Evolutionary conservation across 2,888 invertebrate genomes (phyloP).

Genomic region (Galeruca laticollis): DNA sequence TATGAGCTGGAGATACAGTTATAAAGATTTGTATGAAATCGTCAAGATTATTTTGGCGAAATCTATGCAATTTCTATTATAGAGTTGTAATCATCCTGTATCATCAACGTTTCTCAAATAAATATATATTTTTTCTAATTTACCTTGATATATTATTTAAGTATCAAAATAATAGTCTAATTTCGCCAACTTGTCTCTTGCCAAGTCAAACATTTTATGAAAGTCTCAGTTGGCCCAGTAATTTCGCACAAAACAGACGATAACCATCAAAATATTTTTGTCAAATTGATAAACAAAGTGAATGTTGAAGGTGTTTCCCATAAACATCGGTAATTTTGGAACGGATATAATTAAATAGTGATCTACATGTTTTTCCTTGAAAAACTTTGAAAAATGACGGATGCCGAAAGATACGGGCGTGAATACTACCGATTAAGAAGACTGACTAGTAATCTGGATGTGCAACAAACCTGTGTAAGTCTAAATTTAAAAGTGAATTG

Average conservation of each 20-base stretch:
- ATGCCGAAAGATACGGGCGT: conserved; percentile 70
- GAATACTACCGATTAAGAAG: conserved; percentile 78
- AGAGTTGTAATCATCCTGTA: conserved; percentile 38
- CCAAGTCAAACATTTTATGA: conserved; percentile 57
- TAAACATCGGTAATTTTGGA: conserved; percentile 33
- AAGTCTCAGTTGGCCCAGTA: conserved; percentile 54
- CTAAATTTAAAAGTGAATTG: conserved; percentile 16
- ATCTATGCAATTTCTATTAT: no score
- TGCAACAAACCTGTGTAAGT: conserved; percentile 78
- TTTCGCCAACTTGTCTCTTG: conserved; percentile 51
- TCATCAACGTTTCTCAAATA: background rate
- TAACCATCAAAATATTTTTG: conserved; percentile 33
- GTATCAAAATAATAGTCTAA: conserved; percentile 47
- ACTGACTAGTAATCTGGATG: conserved; percentile 76
- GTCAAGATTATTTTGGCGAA: no score
- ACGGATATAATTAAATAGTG: background rate
- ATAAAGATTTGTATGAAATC: no score
- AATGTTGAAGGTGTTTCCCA: conserved; percentile 32
- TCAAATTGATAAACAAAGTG: conserved; percentile 37
- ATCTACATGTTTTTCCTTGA: conserved; percentile 23
- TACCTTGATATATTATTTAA: conserved; percentile 41
- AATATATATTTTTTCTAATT: conserved; percentile 28
- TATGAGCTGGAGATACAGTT: no score
- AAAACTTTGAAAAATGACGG: conserved; percentile 47
- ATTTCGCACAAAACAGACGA: conserved; percentile 48